Evolutionary conservation across 2,888 invertebrate genomes (phyloP).

Genomic region (Lepidocyrtoides sp.): DNA sequence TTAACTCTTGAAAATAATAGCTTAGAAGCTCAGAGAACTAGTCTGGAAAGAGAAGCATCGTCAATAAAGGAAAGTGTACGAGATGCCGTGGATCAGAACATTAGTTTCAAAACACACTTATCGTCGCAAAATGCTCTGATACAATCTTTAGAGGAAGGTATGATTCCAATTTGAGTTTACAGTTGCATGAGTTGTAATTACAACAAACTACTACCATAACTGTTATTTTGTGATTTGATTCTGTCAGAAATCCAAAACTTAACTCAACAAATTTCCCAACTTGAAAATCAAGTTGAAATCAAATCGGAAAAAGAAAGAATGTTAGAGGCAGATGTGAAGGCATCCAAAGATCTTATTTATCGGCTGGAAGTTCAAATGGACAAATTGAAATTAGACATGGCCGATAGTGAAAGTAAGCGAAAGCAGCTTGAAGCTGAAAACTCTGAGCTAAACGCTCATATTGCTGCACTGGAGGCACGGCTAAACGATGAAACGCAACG

Average conservation of each 20-base stretch:
- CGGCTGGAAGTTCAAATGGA: conserved; percentile 83
- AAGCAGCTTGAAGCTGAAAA: conserved; percentile 83
- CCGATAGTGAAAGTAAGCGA: conserved; percentile 80
- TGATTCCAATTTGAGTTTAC: too few species aligned
- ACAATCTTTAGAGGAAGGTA: conserved; percentile 83
- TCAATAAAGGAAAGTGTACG: conserved; percentile 77
- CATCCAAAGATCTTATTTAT: conserved; percentile 80
- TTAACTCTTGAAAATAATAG: conserved; percentile 79
- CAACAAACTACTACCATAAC: too few species aligned
- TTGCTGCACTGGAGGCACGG: conserved; percentile 73
- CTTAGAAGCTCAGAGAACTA: conserved; percentile 80
- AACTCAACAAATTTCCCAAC: conserved; percentile 76
- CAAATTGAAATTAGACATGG: conserved; percentile 80
- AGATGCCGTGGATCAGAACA: conserved; percentile 81
- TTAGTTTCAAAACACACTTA: conserved; percentile 78
- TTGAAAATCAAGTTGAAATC: conserved; percentile 79
- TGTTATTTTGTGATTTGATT: not conserved
- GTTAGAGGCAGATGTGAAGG: conserved; percentile 76
- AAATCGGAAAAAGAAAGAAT: conserved; percentile 77
- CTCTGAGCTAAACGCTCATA: conserved; percentile 75
- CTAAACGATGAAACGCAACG: conserved; percentile 73
- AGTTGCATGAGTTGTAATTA: too few species aligned
- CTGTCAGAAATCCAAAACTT: conserved; percentile 83
- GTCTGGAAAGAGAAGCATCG: conserved; percentile 80
- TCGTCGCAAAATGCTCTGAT: conserved; percentile 78